Evolutionary conservation across 2,888 invertebrate species (phyloP).

Genomic region (Hartigia nigra): DNA sequence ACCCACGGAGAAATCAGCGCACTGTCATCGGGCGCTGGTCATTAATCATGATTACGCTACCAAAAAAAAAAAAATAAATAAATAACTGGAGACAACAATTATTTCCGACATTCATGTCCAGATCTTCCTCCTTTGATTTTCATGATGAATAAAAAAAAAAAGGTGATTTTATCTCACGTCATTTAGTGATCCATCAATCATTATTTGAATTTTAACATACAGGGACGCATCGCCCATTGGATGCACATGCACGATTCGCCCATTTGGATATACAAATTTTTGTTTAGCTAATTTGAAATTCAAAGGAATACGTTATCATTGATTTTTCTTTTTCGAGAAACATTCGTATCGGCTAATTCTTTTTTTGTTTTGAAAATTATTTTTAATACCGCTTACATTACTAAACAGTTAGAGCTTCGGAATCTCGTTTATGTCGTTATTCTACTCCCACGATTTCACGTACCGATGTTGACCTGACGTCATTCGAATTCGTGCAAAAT

Average conservation of each 20-base stretch:
- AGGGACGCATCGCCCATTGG: background rate
- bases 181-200: background rate
- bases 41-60: background rate
- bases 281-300: background rate
- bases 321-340: background rate
- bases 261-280: background rate
- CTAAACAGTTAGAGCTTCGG: too few relatives aligned
- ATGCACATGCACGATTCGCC: background rate
- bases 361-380: background rate
- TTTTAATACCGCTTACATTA: background rate
- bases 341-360: background rate
- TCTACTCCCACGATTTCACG: background rate
- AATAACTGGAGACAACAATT: background rate
- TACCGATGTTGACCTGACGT: background rate
- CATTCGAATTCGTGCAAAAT: background rate
- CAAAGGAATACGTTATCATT: background rate
- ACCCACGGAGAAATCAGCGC: background rate
- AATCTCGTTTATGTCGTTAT: background rate
- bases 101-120: background rate
- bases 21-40: background rate
- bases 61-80: background rate
- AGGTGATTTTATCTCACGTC: background rate
- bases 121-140: background rate
- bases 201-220: background rate
- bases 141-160: background rate